Conservation (phyloP, 37 sponge, comb jelly and placozoan species). For the Axinella damicornis region DNA sequence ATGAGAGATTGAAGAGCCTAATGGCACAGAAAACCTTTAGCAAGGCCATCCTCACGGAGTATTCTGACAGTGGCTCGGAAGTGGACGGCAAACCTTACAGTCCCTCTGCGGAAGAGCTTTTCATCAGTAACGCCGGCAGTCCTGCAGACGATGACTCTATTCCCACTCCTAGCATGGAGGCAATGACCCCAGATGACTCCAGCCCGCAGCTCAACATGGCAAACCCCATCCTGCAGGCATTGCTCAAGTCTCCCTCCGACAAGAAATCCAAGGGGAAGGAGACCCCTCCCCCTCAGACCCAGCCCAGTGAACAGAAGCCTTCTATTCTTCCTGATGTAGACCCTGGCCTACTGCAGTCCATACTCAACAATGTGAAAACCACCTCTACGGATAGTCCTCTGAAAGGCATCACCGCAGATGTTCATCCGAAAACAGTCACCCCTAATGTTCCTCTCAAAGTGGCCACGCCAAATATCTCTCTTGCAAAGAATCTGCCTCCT, state of each 20-base stretch:
- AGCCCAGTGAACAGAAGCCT: background rate
- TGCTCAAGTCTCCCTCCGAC: slow-evolving; percentile 23
- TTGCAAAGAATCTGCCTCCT: too few relatives aligned
- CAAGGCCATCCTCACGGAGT: slow-evolving; percentile 1
- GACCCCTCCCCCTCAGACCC: too few relatives aligned
- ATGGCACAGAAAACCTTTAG: slow-evolving; percentile 10
- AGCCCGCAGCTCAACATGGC: slow-evolving; percentile 24
- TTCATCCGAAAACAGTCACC: background rate
- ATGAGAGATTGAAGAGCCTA: slow-evolving; percentile 36
- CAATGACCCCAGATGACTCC: background rate
- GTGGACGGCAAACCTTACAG: slow-evolving; percentile 37
- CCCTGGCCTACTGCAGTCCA: slow-evolving; percentile 31
- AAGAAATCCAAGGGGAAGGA: background rate
- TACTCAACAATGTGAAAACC: slow-evolving; percentile 19
- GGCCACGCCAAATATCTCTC: background rate
- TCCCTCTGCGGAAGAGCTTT: slow-evolving; percentile 19
- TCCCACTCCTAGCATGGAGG: slow-evolving; percentile 10
- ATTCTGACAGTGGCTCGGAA: slow-evolving; percentile 12
- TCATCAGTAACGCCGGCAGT: background rate
- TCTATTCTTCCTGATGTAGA: slow-evolving; percentile 17
- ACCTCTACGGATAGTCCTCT: background rate
- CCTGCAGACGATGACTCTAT: slow-evolving; percentile 24
- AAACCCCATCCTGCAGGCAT: slow-evolving; percentile 59
- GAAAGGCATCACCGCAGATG: background rate
- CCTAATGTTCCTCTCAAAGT: background rate